Conservation (phyloP, 2,113 vertebrate species). For the Bufo gargarizans region DNA sequence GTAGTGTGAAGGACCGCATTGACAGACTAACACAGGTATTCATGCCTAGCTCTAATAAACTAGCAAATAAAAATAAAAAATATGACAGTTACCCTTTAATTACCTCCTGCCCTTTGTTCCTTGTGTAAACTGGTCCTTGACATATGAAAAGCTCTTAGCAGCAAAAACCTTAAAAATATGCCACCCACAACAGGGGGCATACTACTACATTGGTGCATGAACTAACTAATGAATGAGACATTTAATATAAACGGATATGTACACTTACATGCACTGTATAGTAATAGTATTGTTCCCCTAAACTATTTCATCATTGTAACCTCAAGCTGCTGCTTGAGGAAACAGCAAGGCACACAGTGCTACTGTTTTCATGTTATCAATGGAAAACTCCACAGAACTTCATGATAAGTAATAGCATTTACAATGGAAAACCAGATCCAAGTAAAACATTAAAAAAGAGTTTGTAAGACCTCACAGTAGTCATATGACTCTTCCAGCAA, state of each 20-base stretch:
- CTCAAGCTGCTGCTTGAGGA: not conserved
- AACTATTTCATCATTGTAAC: not conserved
- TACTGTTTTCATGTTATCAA: not conserved
- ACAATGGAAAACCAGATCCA: not conserved
- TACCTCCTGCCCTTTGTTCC: not conserved
- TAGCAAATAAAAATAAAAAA: too few relatives aligned
- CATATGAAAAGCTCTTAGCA: not conserved
- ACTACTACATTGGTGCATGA: not conserved
- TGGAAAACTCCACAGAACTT: not conserved
- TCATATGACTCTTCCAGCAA: slow-evolving; percentile 12
- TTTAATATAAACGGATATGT: not conserved
- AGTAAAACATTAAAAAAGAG: not conserved
- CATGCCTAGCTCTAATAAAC: too few relatives aligned
- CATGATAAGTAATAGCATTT: too few relatives aligned
- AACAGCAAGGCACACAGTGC: not conserved
- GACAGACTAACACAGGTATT: too few relatives aligned
- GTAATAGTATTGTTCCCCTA: not conserved
- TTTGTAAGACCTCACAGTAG: slow-evolving; percentile 11
- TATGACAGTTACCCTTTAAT: not conserved
- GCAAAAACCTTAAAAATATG: not conserved
- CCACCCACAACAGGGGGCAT: not conserved
- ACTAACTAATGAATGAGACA: not conserved
- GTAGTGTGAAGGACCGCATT: too few relatives aligned
- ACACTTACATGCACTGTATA: not conserved
- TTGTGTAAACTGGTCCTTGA: not conserved